phyloP scores from a whole-genome alignment of 2,113 vertebrate genomes.

The Heterotilapia buettikoferi region DNA sequence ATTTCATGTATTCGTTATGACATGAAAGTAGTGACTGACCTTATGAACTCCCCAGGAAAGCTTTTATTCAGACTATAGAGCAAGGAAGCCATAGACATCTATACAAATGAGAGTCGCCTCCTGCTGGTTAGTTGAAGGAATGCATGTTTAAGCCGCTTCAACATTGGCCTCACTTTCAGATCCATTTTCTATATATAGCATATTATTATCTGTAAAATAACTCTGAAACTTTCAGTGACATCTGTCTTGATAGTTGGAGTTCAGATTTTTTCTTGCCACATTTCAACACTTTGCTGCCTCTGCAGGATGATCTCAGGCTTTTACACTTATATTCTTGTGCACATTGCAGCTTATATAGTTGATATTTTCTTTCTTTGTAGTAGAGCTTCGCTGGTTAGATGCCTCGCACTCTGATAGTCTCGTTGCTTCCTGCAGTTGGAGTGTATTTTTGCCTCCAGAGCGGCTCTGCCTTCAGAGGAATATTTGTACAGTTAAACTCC shows the following conservation, averaged over 20 bases:
- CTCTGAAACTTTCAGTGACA: not conserved
- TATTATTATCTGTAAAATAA: not conserved
- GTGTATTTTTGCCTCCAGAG: not conserved
- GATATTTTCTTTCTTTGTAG: not conserved
- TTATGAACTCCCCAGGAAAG: not conserved
- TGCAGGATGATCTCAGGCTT: not conserved
- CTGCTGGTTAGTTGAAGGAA: not conserved
- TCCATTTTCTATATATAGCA: not conserved
- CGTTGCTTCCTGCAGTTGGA: not conserved
- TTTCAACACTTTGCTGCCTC: not conserved
- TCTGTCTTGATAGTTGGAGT: not conserved
- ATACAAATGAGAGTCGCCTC: not conserved
- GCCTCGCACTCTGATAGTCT: not conserved
- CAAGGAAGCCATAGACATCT: not conserved
- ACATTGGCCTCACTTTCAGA: not conserved
- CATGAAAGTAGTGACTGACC: not conserved
- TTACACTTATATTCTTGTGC: not conserved
- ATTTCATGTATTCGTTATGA: fast-evolving
- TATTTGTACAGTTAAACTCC: conserved; percentile 44
- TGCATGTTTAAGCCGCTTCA: not conserved
- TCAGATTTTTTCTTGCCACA: not conserved
- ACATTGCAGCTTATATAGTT: not conserved
- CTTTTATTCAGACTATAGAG: not conserved
- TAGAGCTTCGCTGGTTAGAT: not conserved
- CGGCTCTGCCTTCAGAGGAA: conserved; percentile 10